These are phyloP conservation scores for Dissostichus mawsoni DNA, from an alignment of 2,113 vertebrate species.

Conservation along the genomic window DNA sequence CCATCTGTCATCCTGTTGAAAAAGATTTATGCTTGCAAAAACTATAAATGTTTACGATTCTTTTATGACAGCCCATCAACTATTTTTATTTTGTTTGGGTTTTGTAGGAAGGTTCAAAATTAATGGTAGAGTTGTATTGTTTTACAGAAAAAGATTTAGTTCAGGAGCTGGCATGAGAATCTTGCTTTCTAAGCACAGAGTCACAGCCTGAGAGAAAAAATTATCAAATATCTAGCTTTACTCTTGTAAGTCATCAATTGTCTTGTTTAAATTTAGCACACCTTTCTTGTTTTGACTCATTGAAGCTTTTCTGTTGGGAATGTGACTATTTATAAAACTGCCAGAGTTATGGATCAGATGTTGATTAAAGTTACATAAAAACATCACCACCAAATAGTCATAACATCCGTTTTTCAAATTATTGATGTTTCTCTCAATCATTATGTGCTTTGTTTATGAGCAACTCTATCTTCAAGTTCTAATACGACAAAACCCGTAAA, in stretches of 20 bases:
- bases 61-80: constrained; percentile 4
- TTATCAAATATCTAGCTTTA: constrained; percentile 17
- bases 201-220: not conserved
- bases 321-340: constrained; percentile 73
- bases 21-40: constrained; percentile 42
- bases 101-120: not conserved
- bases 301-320: constrained; percentile 45
- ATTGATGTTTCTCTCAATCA: constrained; percentile 11
- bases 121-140: not conserved
- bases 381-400: constrained; percentile 36
- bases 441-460: constrained; percentile 32
- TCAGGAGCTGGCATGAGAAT: constrained; percentile 11
- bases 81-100: not conserved
- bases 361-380: constrained; percentile 57
- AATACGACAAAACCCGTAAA: constrained; percentile 31
- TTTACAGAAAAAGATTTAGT: not conserved
- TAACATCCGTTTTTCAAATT: constrained; percentile 44
- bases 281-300: constrained; percentile 56
- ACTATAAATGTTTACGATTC: constrained; percentile 23
- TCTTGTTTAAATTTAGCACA: constrained; percentile 54
- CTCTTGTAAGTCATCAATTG: constrained; percentile 27
- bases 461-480: constrained; percentile 18
- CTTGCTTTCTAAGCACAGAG: constrained; percentile 5
- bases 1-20: constrained; percentile 60
- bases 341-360: constrained; percentile 66